These are phyloP conservation scores for Aphidius gifuensis DNA, from an alignment of 1,140 invertebrate species.

Conservation along the genomic window DNA sequence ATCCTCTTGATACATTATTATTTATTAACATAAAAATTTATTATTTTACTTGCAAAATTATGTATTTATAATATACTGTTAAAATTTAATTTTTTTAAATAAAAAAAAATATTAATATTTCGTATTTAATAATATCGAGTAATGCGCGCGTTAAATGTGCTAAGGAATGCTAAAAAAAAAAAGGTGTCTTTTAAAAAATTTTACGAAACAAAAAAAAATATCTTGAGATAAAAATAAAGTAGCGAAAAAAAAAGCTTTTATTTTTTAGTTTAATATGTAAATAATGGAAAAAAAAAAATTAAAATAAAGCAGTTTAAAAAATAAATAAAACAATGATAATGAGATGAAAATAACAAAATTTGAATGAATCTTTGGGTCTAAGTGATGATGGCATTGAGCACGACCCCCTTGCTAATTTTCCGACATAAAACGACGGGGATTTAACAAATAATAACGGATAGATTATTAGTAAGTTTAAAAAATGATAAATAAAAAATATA, in stretches of 20 bases:
- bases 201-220: neutral
- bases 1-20: too few relatives aligned
- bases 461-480: neutral
- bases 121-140: neutral
- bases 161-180: slow-evolving; percentile 14
- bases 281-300: neutral
- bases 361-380: slow-evolving; percentile 11
- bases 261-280: too few relatives aligned
- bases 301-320: neutral
- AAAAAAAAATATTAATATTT: too few relatives aligned
- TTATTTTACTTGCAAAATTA: too few relatives aligned
- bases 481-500: neutral
- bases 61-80: too few relatives aligned
- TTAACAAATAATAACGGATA: slow-evolving; percentile 9
- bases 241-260: too few relatives aligned
- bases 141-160: neutral
- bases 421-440: slow-evolving; percentile 19
- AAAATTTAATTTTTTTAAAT: too few relatives aligned
- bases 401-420: slow-evolving; percentile 19
- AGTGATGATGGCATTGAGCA: slow-evolving; percentile 15
- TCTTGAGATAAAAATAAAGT: neutral
- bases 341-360: neutral
- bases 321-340: neutral
- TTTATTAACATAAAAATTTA: too few relatives aligned
- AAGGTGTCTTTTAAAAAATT: slow-evolving; percentile 7